Percentiles rank a stretch among this genome's conserved stretches.
phyloP scores from a whole-genome alignment of 2,113 vertebrate genomes.

The Xiphophorus maculatus region DNA sequence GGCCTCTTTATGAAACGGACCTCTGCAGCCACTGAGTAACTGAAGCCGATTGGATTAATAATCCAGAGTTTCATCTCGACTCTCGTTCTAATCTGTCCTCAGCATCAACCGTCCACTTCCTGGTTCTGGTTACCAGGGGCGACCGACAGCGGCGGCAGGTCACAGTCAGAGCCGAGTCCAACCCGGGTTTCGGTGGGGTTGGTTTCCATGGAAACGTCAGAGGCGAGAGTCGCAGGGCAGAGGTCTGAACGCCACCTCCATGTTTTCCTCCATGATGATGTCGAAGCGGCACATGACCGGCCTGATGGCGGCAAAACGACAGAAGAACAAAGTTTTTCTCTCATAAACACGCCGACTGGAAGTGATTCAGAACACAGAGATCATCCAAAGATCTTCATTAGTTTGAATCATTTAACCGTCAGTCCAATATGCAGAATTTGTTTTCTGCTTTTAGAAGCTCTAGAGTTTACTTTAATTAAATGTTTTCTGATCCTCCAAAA shows the following conservation, averaged over 20 bases:
- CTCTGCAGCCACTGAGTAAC: too few relatives aligned
- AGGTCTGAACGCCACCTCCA: conserved; percentile 81
- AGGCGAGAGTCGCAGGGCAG: conserved; percentile 77
- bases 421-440: too few relatives aligned
- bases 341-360: not conserved
- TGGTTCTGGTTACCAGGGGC: not conserved
- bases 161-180: not conserved
- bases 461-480: too few relatives aligned
- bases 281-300: conserved; percentile 88
- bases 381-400: too few relatives aligned
- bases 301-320: conserved; percentile 60
- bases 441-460: too few relatives aligned
- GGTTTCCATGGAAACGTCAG: conserved; percentile 13
- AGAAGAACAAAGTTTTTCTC: not conserved
- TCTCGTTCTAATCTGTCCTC: not conserved
- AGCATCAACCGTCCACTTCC: not conserved
- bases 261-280: conserved; percentile 86
- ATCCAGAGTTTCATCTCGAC: too few relatives aligned
- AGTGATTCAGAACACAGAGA: too few relatives aligned
- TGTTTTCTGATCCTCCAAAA: too few relatives aligned
- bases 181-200: not conserved
- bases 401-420: too few relatives aligned
- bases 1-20: not conserved
- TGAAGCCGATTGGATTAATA: too few relatives aligned
- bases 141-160: not conserved